These are phyloP conservation scores for Oegoconia quadripuncta DNA, from an alignment of 2,888 invertebrate genomes.

Conservation along the genomic window DNA sequence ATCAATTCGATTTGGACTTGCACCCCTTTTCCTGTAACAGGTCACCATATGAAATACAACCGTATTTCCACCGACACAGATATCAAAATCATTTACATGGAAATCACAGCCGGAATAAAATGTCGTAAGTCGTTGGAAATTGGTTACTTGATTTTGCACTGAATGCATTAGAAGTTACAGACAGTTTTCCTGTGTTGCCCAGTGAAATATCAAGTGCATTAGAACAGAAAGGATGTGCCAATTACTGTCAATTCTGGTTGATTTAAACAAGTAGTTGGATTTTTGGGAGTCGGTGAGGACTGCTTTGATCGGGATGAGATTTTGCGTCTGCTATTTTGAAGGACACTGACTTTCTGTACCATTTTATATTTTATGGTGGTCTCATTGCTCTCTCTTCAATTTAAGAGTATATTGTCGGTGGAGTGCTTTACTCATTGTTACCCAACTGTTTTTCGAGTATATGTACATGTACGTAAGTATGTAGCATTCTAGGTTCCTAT, in stretches of 20 bases:
- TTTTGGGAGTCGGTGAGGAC: slow-evolving; percentile 36
- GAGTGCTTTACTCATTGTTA: too few species aligned
- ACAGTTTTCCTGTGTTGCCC: slow-evolving; percentile 4
- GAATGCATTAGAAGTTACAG: slow-evolving; percentile 11
- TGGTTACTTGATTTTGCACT: slow-evolving; percentile 13
- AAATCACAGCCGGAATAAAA: slow-evolving; percentile 9
- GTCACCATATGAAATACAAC: slow-evolving; percentile 2
- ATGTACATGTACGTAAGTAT: too few species aligned
- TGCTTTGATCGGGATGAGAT: not conserved
- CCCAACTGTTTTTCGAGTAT: too few species aligned
- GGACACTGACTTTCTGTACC: too few species aligned
- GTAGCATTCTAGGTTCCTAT: too few species aligned
- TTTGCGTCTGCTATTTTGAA: too few species aligned
- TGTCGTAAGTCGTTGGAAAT: slow-evolving; percentile 13
- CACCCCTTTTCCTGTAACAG: slow-evolving; percentile 47
- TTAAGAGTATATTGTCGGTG: too few species aligned
- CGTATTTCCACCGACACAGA: not conserved
- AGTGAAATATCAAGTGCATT: slow-evolving; percentile 35
- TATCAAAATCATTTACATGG: not conserved
- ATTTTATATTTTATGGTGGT: too few species aligned
- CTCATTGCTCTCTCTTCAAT: too few species aligned
- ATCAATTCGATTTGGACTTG: slow-evolving; percentile 38
- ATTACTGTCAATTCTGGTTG: slow-evolving; percentile 60
- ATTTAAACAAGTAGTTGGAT: slow-evolving; percentile 55
- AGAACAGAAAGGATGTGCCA: slow-evolving; percentile 55